Base-by-base conservation (phyloP, 2,888 invertebrate species). In the Andricus quercusramuli region DNA sequence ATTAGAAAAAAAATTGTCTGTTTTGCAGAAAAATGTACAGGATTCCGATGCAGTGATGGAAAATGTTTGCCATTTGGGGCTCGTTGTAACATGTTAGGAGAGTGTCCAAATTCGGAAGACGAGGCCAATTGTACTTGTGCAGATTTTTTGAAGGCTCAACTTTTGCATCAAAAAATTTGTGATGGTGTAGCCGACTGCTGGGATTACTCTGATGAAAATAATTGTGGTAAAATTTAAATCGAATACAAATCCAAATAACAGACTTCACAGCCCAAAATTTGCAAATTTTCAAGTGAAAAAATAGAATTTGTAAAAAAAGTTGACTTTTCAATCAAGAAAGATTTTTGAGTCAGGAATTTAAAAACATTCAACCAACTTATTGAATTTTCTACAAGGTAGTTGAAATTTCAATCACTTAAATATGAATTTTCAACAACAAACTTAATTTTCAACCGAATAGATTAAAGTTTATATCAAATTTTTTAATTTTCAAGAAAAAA, bases 151-250 rank as follows among this genome's bases (percentile, higher is more conserved):
- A 94, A 94, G 79, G 95, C 96, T 1, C 96, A 96, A 88, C 95
- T 95, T 84, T 93, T 96, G 0, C 93, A 95, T 82, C 94, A 96
- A 20, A 97, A 97, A 92, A 95, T 97, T 77, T 97, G 97, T 89
- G 97, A 97, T 88, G 97, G 97, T 2, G 94, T 96, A 41, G 95
- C 96, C 1, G 97, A 97, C 89, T 97, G 97, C 88, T 96, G 96
- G 95, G 97, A 97, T 90, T 96, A 95, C 89, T 95, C 96, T 0
- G 97, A 97, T 90, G 97, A 97, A 92, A 95, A 95, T 87, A 94
- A 95, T 85, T 96, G 97, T 90, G 96, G 96, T 96, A 94, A 93
- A 66, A 11, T n/a, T 62, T 1, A 62, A 62, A 62, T 25, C 15
- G 13, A 62, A 25, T 25, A 5, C 1, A 25, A 15, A 25, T 32